Evolutionary conservation across 2,888 invertebrate genomes (phyloP).

Genomic region (Eumerus sabulonum): DNA sequence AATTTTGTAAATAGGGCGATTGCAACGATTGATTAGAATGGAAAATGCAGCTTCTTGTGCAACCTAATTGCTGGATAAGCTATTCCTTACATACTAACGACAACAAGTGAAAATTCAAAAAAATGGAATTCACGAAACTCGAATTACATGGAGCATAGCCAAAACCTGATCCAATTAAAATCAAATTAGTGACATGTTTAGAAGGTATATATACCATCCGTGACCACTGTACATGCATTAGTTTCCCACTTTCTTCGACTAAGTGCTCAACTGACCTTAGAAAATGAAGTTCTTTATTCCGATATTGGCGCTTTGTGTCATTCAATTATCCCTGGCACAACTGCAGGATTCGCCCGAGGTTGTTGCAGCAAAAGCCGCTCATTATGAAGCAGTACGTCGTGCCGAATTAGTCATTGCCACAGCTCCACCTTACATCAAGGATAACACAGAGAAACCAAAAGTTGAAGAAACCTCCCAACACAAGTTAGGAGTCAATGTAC

Average conservation of each 20-base stretch:
- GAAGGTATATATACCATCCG: neutral
- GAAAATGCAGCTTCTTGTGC: too few relatives aligned
- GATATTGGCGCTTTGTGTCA: slow-evolving; percentile 28
- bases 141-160: too few relatives aligned
- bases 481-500: slow-evolving; percentile 71
- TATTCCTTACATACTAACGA: too few relatives aligned
- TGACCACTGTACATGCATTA: neutral
- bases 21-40: too few relatives aligned
- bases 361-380: slow-evolving; percentile 75
- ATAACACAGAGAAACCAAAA: neutral
- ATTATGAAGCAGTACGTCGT: slow-evolving; percentile 76
- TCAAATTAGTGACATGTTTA: neutral
- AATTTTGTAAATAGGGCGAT: too few relatives aligned
- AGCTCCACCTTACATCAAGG: slow-evolving; percentile 6
- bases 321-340: slow-evolving; percentile 70
- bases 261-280: neutral
- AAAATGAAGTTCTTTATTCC: slow-evolving; percentile 48
- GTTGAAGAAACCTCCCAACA: slow-evolving; percentile 48
- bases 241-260: slow-evolving; percentile 12
- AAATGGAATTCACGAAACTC: too few relatives aligned
- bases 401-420: slow-evolving; percentile 73
- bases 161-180: neutral
- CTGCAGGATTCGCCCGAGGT: slow-evolving; percentile 79
- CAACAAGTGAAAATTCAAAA: too few relatives aligned
- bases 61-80: too few relatives aligned